Percentiles rank a stretch among this genome's conserved stretches.
These are phyloP conservation scores for Bergia puertoricense DNA, from an alignment of 92 coral and sea anemone genomes.

Conservation along the genomic window DNA sequence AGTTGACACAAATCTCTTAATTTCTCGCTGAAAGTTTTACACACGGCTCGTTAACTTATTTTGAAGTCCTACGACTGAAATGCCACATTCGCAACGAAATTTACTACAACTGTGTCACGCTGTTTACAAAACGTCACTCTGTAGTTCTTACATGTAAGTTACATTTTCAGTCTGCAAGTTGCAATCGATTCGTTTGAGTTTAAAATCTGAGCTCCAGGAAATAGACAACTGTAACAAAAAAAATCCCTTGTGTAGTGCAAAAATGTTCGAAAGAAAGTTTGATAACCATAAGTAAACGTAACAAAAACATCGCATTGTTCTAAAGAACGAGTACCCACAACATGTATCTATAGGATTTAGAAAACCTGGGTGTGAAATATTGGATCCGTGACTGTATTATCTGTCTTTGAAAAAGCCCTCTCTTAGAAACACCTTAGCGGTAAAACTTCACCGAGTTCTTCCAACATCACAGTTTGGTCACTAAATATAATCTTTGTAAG, in stretches of 20 bases:
- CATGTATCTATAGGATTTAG: neutral
- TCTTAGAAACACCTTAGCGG: neutral
- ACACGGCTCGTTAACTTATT: neutral
- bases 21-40: neutral
- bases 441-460: neutral
- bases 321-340: constrained; percentile 5
- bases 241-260: neutral
- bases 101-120: neutral
- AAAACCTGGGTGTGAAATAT: constrained; percentile 16
- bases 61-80: neutral
- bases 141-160: neutral
- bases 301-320: constrained; percentile 43
- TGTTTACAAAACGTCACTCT: neutral
- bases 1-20: neutral
- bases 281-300: neutral
- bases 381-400: neutral
- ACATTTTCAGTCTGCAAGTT: neutral
- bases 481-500: neutral
- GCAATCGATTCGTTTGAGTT: neutral
- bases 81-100: neutral
- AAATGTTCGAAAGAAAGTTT: neutral
- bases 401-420: constrained; percentile 25
- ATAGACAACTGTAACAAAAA: neutral
- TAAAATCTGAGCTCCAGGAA: neutral
- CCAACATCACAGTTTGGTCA: neutral